Percentiles rank a stretch among this genome's conserved stretches.
phyloP scores from a whole-genome alignment of 64 coral and sea anemone species.

The Porites lutea region DNA sequence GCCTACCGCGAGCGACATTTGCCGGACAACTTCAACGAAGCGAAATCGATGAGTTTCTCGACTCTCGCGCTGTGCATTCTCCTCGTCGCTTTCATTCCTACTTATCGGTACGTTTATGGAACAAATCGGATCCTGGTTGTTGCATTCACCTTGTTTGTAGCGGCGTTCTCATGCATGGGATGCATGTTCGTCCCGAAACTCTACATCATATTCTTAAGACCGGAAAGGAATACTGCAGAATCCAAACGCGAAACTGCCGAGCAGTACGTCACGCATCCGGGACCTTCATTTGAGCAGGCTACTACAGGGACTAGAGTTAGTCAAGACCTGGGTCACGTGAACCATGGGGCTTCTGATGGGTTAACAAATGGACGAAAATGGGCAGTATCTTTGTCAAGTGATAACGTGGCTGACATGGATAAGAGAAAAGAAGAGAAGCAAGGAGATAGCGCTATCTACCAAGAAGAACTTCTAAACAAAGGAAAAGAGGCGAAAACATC shows the following conservation, averaged over 20 bases:
- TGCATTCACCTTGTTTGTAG: constrained; percentile 76
- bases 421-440: neutral
- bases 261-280: neutral
- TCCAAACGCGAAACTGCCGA: constrained; percentile 14
- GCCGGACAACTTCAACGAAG: constrained; percentile 85
- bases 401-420: neutral
- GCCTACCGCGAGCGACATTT: constrained; percentile 87
- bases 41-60: constrained; percentile 90
- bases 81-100: constrained; percentile 87
- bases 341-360: neutral
- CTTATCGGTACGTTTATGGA: constrained; percentile 88
- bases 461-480: neutral
- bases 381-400: neutral
- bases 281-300: neutral
- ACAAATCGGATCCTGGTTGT: constrained; percentile 81
- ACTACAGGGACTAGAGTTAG: neutral
- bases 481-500: neutral
- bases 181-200: constrained; percentile 89
- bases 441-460: neutral
- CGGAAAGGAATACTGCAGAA: constrained; percentile 52
- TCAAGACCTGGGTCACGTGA: neutral
- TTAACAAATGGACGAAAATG: neutral
- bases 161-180: constrained; percentile 80
- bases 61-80: constrained; percentile 91
- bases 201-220: constrained; percentile 73